Conservation (phyloP, 2,888 invertebrate genomes). For the Bombyx huttoni region DNA sequence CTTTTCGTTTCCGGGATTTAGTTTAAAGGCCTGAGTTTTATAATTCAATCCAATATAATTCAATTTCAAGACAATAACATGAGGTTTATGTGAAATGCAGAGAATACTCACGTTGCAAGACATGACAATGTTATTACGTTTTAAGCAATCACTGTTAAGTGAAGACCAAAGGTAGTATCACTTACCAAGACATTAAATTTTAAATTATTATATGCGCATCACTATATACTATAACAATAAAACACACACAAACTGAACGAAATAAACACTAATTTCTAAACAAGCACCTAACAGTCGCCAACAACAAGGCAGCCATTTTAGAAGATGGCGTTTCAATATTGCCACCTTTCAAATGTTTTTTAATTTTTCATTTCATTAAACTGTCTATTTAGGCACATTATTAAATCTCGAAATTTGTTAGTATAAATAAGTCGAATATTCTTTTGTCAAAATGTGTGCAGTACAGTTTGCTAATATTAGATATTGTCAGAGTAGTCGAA, state of each 20-base stretch:
- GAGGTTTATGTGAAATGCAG: constrained; percentile 9
- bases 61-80: constrained; percentile 1
- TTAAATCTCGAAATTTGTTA: too few species aligned
- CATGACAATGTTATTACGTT: constrained; percentile 21
- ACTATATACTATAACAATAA: constrained; percentile 25
- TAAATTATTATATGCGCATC: constrained; percentile 25
- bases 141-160: constrained; percentile 6
- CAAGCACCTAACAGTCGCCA: constrained; percentile 66
- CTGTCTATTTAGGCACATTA: too few species aligned
- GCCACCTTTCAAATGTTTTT: constrained; percentile 2
- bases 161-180: constrained; percentile 7
- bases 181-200: constrained; percentile 40
- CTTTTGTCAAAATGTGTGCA: too few species aligned
- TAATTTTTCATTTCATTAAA: too few species aligned
- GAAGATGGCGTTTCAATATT: constrained; percentile 36
- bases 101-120: constrained; percentile 52
- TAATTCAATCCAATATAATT: neutral
- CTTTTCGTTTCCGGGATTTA: constrained; percentile 1
- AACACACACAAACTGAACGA: constrained; percentile 47
- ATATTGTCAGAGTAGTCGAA: too few species aligned
- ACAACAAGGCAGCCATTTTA: constrained; percentile 70
- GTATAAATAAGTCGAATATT: too few species aligned
- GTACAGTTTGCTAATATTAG: too few species aligned
- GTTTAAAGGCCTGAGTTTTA: neutral
- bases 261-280: constrained; percentile 61